A percentile compares a stretch with the other conserved stretches of the same genome.
Evolutionary conservation across 1,140 invertebrate genomes (phyloP).

Genomic region (Drosophila navojoa): DNA sequence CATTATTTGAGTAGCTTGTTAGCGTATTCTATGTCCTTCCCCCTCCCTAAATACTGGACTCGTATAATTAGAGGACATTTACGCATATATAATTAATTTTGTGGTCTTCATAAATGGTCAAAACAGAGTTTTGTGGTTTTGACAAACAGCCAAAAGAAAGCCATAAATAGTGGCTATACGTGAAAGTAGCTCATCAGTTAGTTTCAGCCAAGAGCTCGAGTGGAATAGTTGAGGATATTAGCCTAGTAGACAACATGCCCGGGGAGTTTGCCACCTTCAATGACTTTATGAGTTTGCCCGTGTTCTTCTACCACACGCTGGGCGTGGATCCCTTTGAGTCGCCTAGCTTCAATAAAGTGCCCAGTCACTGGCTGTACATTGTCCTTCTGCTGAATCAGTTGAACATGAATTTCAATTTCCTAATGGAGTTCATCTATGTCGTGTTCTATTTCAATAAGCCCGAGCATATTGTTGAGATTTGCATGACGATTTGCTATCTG

Average conservation of each 20-base stretch:
- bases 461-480: constrained; percentile 48
- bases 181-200: background rate
- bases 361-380: constrained; percentile 12
- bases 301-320: constrained; percentile 39
- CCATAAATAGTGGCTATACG: background rate
- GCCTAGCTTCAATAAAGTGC: background rate
- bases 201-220: background rate
- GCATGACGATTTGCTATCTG: constrained; percentile 54
- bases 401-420: constrained; percentile 35
- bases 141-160: background rate
- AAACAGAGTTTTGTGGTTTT: constrained; percentile 19
- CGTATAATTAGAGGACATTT: background rate
- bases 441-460: constrained; percentile 22
- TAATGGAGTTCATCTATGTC: constrained; percentile 36
- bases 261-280: constrained; percentile 21
- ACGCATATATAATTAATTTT: background rate
- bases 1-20: too few species aligned
- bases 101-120: background rate
- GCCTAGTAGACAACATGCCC: background rate
- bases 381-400: constrained; percentile 22
- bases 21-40: too few species aligned
- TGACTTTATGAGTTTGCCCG: constrained; percentile 46
- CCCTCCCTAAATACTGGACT: too few species aligned
- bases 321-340: constrained; percentile 43
- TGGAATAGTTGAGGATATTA: constrained; percentile 1